Base-by-base conservation (phyloP, 2,888 invertebrate genomes). In the Chromoteleia sp. region DNA sequence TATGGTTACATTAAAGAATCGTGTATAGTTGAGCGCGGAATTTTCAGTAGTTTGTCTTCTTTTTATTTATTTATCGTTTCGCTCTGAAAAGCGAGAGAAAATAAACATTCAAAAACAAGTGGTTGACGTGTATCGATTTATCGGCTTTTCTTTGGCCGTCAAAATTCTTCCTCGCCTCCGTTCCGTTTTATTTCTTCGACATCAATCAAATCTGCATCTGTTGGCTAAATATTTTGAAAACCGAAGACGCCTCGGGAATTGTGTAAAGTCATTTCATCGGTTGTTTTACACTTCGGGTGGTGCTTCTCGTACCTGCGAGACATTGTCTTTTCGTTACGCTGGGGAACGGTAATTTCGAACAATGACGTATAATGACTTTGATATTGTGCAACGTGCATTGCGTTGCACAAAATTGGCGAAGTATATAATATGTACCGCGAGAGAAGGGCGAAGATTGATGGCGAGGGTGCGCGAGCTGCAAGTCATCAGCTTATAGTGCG, bases 401-500 rank as follows among this genome's bases (percentile, higher is more conserved):
- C 39, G 36, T 6, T 17, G 65, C 56, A 14, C 39, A 41, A 74
- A 74, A 74, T 79, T 70, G 43, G 43, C 63, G n/a, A 25, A 39
- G 50, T 63, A 59, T 75, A 25, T 25, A 29, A 63, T 30, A 54
- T 21, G 68, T 63, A 39, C 15, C 21, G 71, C 74, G 45, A 67
- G 48, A 56, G 48, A 8, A 52, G 77, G 85, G 33, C 5, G 33
- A 33, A 33, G 33, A 33, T 33, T 33, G 33, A 33, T 52, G 29
- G 29, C 52, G 41, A 52, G 52, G 52, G 52, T 14, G 29, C 0
- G 10, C 25, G 25, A 25, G 5, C 25, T 5, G 25, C 25, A 25
- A 25, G 86, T 87, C 88, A 87, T 87, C 85, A 84, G 81, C 83
- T 73, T 65, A 39, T 50, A 43, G 80, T 82, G 75, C 61, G 77